phyloP scores from a whole-genome alignment of 2,888 invertebrate species.

The Cylindroiulus punctatus region DNA sequence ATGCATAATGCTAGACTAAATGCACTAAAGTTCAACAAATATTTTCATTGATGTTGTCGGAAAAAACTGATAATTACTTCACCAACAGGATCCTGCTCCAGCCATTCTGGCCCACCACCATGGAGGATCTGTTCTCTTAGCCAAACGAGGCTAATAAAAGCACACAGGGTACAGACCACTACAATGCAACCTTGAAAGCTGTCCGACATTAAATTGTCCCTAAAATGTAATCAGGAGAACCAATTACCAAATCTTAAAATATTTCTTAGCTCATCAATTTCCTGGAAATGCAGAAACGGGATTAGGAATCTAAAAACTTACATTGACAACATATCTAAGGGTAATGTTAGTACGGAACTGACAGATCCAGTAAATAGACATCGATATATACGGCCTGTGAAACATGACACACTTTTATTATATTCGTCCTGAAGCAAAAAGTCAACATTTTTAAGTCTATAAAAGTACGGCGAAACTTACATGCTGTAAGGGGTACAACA shows the following conservation, averaged over 20 bases:
- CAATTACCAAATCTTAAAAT: no score
- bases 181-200: slow-evolving; percentile 97
- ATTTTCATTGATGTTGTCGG: not conserved
- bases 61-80: slow-evolving; percentile 24
- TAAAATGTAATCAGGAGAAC: slow-evolving; percentile 59
- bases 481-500: slow-evolving; percentile 94
- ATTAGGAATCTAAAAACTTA: slow-evolving; percentile 63
- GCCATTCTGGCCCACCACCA: slow-evolving; percentile 97
- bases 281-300: not conserved
- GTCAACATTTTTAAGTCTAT: not conserved
- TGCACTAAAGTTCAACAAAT: not conserved
- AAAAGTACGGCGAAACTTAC: slow-evolving; percentile 66
- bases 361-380: slow-evolving; percentile 91
- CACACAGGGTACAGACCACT: slow-evolving; percentile 93
- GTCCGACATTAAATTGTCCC: slow-evolving; percentile 89
- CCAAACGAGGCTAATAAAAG: slow-evolving; percentile 98
- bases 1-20: not conserved
- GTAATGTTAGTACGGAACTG: slow-evolving; percentile 80
- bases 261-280: no score
- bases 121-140: slow-evolving; percentile 96
- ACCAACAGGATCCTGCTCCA: slow-evolving; percentile 74
- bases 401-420: not conserved
- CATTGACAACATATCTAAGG: slow-evolving; percentile 90
- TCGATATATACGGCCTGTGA: slow-evolving; percentile 81
- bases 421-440: not conserved